phyloP scores from a whole-genome alignment of 2,888 invertebrate species.

The Iselma pallidipennis region DNA sequence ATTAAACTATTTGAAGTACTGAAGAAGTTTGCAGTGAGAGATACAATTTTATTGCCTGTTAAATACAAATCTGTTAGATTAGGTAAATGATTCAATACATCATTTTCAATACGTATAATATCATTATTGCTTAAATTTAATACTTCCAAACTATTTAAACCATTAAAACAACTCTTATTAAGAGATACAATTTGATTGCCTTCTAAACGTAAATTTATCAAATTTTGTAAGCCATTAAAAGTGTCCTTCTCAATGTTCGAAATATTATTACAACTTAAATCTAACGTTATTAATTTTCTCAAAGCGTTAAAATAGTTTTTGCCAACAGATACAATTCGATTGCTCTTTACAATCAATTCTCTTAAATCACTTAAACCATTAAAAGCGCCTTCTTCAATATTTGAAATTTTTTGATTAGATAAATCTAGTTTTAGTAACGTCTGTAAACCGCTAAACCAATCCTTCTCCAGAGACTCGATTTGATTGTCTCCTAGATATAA shows the following conservation, averaged over 20 bases:
- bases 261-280: slow-evolving; percentile 2
- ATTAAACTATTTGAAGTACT: neutral
- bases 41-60: slow-evolving; percentile 1
- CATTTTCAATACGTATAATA: too few species aligned
- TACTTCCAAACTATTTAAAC: neutral
- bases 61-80: neutral
- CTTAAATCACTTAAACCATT: neutral
- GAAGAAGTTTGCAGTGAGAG: neutral
- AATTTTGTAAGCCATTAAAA: neutral
- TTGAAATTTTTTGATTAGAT: neutral
- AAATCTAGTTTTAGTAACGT: neutral
- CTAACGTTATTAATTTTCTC: neutral
- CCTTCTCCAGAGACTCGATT: neutral
- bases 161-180: too few species aligned
- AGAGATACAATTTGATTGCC: too few species aligned
- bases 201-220: neutral
- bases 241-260: neutral
- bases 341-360: neutral
- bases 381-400: neutral
- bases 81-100: neutral
- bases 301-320: neutral
- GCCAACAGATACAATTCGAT: neutral
- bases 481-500: slow-evolving; percentile 6
- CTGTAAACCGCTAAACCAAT: neutral
- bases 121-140: neutral